These are phyloP conservation scores for Scaptomyza hsui DNA, from an alignment of 1,140 invertebrate genomes.

Conservation along the genomic window DNA sequence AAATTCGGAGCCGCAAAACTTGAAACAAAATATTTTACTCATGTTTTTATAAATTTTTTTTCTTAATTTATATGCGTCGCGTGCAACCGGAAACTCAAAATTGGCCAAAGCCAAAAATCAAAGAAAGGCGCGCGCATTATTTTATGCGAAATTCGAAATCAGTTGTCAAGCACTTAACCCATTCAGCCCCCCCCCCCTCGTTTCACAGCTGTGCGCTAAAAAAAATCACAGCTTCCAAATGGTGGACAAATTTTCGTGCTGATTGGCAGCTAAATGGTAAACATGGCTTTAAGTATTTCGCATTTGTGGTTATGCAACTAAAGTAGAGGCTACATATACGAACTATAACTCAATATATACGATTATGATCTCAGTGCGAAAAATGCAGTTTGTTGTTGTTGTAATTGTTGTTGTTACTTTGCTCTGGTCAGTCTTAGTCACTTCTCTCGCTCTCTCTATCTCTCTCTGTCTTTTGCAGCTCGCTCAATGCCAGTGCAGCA, in stretches of 20 bases:
- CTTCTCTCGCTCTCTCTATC: constrained; percentile 13
- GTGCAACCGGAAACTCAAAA: constrained; percentile 52
- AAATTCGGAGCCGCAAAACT: constrained; percentile 54
- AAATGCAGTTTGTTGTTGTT: constrained; percentile 52
- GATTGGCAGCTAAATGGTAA: constrained; percentile 49
- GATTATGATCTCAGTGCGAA: constrained; percentile 78
- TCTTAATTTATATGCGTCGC: constrained; percentile 30
- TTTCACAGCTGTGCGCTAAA: constrained; percentile 46
- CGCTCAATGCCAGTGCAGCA: constrained; percentile 67
- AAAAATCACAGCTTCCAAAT: constrained; percentile 39
- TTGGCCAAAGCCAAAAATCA: constrained; percentile 47
- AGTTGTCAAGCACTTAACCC: not conserved
- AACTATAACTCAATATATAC: constrained; percentile 63
- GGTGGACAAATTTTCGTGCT: constrained; percentile 42
- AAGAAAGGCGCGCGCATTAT: constrained; percentile 50
- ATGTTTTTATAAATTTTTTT: constrained; percentile 31
- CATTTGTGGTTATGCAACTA: constrained; percentile 38
- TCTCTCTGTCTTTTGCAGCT: constrained; percentile 16
- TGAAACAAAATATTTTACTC: constrained; percentile 19
- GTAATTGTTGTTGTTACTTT: constrained; percentile 27
- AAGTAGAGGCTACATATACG: not conserved
- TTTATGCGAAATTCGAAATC: constrained; percentile 23
- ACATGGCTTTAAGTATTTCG: constrained; percentile 22
- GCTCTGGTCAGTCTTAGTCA: constrained; percentile 37
- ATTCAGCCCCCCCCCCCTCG: not conserved